Percentiles rank a stretch among this genome's conserved stretches.
Evolutionary conservation across 2,113 vertebrate species (phyloP).

Genomic region (Tragelaphus imberbis): DNA sequence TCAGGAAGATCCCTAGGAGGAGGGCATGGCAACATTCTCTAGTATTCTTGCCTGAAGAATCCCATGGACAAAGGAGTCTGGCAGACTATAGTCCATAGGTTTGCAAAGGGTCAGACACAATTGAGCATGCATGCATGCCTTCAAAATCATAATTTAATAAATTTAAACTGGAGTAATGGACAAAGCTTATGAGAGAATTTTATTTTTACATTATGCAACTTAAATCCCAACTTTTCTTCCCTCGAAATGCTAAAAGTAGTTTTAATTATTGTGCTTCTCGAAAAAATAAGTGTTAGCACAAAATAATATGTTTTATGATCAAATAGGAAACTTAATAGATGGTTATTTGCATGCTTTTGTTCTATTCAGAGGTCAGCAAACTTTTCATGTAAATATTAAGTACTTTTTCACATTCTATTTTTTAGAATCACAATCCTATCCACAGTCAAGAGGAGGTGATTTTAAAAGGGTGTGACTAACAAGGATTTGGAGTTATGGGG

Average conservation of each 20-base stretch:
- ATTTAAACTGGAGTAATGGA: background rate
- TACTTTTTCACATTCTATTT: background rate
- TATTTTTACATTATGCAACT: background rate
- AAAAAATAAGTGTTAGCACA: background rate
- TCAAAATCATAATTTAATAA: background rate
- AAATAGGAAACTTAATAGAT: background rate
- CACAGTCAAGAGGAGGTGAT: background rate
- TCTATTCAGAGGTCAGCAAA: background rate
- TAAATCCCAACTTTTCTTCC: background rate
- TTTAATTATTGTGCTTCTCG: background rate
- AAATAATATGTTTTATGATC: background rate
- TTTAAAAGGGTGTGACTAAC: background rate
- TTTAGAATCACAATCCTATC: background rate
- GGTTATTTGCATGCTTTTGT: background rate
- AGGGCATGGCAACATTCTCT: background rate
- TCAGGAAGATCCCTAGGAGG: background rate
- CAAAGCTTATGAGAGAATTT: background rate
- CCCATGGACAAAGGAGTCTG: background rate
- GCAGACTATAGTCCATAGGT: background rate
- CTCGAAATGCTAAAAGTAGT: background rate
- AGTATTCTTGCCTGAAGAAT: background rate
- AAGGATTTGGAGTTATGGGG: background rate
- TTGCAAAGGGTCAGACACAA: background rate
- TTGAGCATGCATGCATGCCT: background rate
- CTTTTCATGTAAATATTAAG: background rate